Base-by-base conservation (phyloP, 2,797 vertebrate species). In the Aratinga solstitialis region DNA sequence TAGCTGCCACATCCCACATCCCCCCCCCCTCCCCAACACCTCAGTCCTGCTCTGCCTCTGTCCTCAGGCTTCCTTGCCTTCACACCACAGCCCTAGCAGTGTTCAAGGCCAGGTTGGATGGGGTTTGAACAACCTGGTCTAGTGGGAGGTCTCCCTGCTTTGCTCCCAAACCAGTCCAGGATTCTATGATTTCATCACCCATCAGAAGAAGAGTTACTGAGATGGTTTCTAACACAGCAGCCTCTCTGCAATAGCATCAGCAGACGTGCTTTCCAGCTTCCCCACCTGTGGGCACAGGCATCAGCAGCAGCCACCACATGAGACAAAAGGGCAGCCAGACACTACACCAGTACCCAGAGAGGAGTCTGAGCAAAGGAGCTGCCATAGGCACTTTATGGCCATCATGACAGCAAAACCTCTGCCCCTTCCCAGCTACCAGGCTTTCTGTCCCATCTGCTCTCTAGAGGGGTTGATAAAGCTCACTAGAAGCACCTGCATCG, bases 341-440 rank as follows among this genome's bases (percentile, higher is more conserved):
- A 27, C 13, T 3, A 2, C 2, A 1, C 1, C 0, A 0, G 68
- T 4, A 9, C 40, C 34, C 34, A 2, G 54, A 7, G 30, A 32
- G 23, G 11, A 29, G 7, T 1, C 4, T 0, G 13, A 38, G 62
- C 13, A 3, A 12, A 8, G 65, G 36, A 36, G n/a, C 69, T 38
- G 13, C 59, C 7, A 0, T 7, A 1, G 32, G 4, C 61, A 10
- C 22, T 29, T 9, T 8, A 2, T 21, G 77, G 36, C 23, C 40
- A n/a, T 24, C 2, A 1, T 22, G 71, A 36, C 56, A 32, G 10
- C 3, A 7, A 43, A 81, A 5, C 27, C 42, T 27, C 38, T 45
- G 71, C 26, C 47, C 14, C 10, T n/a, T 47, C 78, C n/a, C 84
- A 53, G 38, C 17, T n/a, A 5, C 27, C 51, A 34, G 67, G 29